Conservation (phyloP, 2,113 vertebrate species). For the Xenopus laevis region DNA sequence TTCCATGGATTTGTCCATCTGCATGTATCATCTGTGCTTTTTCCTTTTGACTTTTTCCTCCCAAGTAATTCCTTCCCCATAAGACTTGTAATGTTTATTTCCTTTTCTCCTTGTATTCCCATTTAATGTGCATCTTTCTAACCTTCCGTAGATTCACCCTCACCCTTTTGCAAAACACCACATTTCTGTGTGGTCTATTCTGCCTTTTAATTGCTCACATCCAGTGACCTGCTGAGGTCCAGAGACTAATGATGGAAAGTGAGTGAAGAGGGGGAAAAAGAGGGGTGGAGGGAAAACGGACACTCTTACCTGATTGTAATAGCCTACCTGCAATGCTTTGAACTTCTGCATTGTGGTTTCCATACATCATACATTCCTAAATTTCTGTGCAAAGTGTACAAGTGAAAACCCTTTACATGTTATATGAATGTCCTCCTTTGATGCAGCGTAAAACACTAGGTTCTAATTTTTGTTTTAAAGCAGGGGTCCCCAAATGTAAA, state of each 20-base stretch:
- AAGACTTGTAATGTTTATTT: not conserved
- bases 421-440: too few species aligned
- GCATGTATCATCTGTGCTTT: not conserved
- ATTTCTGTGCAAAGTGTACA: too few species aligned
- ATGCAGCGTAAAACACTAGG: too few species aligned
- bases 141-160: not conserved
- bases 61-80: too few species aligned
- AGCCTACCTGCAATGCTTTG: not conserved
- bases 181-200: constrained; percentile 8
- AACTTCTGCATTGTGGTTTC: not conserved
- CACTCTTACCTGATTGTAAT: not conserved
- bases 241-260: constrained; percentile 3
- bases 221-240: constrained; percentile 15
- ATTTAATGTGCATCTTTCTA: not conserved
- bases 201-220: not conserved
- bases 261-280: not conserved
- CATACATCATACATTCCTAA: too few species aligned
- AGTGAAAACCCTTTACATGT: too few species aligned
- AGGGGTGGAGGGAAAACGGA: not conserved
- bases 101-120: not conserved
- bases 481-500: too few species aligned
- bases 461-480: too few species aligned
- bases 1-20: not conserved
- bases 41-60: too few species aligned
- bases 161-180: not conserved